phyloP scores from a whole-genome alignment of 2,113 vertebrate species.

The Monopterus albus region DNA sequence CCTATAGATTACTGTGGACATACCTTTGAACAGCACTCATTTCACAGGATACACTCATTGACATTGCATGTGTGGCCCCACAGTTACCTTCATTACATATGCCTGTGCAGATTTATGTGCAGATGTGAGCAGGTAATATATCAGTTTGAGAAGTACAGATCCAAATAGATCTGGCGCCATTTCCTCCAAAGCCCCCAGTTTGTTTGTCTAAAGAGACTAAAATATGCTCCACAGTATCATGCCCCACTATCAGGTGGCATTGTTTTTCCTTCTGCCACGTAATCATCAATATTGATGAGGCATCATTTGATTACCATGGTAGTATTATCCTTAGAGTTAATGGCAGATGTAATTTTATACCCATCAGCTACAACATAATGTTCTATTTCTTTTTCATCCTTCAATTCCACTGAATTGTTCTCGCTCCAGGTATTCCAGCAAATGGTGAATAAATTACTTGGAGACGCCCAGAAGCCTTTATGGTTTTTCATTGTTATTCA shows the following conservation, averaged over 20 bases:
- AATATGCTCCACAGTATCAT: constrained; percentile 9
- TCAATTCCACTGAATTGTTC: constrained; percentile 70
- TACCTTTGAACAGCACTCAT: constrained; percentile 15
- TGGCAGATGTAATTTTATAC: constrained; percentile 73
- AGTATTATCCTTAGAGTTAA: constrained; percentile 66
- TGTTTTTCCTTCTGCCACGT: constrained; percentile 43
- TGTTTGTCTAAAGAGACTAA: constrained; percentile 5
- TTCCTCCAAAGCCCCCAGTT: constrained; percentile 32
- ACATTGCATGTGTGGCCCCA: constrained; percentile 8
- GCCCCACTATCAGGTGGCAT: constrained; percentile 31
- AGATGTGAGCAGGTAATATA: neutral
- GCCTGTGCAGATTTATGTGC: constrained; percentile 4
- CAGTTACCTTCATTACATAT: constrained; percentile 31
- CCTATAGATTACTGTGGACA: constrained; percentile 2
- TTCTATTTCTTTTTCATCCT: constrained; percentile 69
- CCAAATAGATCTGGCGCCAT: neutral
- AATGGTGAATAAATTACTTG: constrained; percentile 77
- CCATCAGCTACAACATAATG: constrained; percentile 67
- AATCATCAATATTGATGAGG: constrained; percentile 67
- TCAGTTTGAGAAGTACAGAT: neutral
- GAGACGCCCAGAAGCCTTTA: constrained; percentile 68
- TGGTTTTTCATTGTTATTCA: constrained; percentile 73
- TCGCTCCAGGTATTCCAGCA: constrained; percentile 72
- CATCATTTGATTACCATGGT: constrained; percentile 66
- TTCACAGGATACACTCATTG: constrained; percentile 1